phyloP scores from a whole-genome alignment of 1,140 invertebrate species.

The Cardiocondyla obscurior region DNA sequence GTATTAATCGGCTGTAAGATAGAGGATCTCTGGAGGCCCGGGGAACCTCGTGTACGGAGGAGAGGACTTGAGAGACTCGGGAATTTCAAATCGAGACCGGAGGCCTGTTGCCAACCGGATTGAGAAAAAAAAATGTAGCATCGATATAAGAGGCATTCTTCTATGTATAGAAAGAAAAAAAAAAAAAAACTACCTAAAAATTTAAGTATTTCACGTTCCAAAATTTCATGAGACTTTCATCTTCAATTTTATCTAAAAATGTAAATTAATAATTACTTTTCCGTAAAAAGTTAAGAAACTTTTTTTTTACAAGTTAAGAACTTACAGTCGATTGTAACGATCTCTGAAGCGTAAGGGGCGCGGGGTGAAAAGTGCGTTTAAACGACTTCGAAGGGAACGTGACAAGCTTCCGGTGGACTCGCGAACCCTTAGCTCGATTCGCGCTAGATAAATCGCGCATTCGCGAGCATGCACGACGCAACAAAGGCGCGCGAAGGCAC shows the following conservation, averaged over 20 bases:
- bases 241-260: not conserved
- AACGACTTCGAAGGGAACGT: not conserved
- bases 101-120: not conserved
- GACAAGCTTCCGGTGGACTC: not conserved
- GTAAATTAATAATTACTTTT: too few relatives aligned
- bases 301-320: not conserved
- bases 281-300: not conserved
- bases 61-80: too few relatives aligned
- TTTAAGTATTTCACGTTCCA: not conserved
- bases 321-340: not conserved
- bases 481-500: not conserved
- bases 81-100: not conserved
- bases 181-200: too few relatives aligned
- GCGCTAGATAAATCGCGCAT: slow-evolving; percentile 13
- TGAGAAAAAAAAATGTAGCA: not conserved
- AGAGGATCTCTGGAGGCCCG: not conserved
- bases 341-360: not conserved
- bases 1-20: not conserved
- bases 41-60: too few relatives aligned
- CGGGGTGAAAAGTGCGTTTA: not conserved
- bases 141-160: not conserved
- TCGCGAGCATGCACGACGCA: not conserved
- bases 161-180: not conserved
- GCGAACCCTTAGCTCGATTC: not conserved
- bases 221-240: not conserved